These are phyloP conservation scores for Echeneis naucrates DNA, from an alignment of 2,797 vertebrate genomes.

Conservation along the genomic window DNA sequence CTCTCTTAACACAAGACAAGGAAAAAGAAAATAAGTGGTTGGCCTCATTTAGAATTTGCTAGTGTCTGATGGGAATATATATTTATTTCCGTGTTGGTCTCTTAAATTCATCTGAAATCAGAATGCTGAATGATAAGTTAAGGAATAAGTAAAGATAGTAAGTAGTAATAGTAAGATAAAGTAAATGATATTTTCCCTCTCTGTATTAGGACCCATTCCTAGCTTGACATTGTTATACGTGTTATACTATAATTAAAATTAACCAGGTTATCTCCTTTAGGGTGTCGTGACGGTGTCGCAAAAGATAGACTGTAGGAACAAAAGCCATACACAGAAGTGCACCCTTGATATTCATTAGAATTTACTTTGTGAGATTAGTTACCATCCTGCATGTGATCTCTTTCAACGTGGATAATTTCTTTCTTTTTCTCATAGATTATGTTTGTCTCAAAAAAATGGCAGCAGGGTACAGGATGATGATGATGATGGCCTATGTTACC, in stretches of 20 bases:
- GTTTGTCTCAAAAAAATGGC: background rate
- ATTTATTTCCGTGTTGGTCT: slow-evolving; percentile 11
- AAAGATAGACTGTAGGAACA: background rate
- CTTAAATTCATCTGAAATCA: background rate
- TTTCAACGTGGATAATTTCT: background rate
- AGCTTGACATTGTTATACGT: background rate
- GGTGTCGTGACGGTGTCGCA: background rate
- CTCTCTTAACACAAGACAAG: background rate
- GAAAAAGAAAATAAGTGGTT: background rate
- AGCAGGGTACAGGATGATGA: too few relatives aligned
- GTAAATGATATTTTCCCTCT: background rate
- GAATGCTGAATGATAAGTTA: too few relatives aligned
- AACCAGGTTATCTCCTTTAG: slow-evolving; percentile 27
- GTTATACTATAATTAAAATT: slow-evolving; percentile 1
- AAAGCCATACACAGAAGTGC: slow-evolving; percentile 4
- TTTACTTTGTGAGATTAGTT: slow-evolving; percentile 37
- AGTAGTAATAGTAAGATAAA: background rate
- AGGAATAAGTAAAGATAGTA: too few relatives aligned
- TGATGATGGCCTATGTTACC: too few relatives aligned
- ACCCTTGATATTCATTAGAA: slow-evolving; percentile 33
- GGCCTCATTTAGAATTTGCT: background rate
- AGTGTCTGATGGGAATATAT: background rate
- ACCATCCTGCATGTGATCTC: background rate
- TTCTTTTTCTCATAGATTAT: background rate
- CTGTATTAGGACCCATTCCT: background rate